Conservation (phyloP, 2,888 invertebrate genomes). For the Belgica antarctica region DNA sequence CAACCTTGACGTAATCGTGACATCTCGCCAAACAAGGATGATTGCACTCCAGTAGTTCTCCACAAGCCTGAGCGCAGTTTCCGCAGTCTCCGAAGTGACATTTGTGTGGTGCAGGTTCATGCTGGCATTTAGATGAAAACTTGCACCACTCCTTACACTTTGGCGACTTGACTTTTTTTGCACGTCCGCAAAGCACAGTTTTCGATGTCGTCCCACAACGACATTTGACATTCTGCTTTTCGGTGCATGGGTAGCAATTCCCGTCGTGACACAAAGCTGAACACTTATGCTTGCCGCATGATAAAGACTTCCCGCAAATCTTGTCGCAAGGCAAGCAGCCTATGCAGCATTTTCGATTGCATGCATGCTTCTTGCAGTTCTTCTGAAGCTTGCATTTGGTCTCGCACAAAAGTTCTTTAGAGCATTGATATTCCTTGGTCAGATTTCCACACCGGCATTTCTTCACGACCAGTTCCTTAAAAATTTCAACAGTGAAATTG, state of each 20-base stretch:
- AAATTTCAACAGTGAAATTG: neutral
- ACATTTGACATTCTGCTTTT: slow-evolving; percentile 61
- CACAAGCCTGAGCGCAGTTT: slow-evolving; percentile 75
- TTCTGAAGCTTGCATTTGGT: slow-evolving; percentile 79
- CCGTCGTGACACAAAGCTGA: slow-evolving; percentile 73
- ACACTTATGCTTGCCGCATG: slow-evolving; percentile 86
- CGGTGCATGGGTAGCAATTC: slow-evolving; percentile 75
- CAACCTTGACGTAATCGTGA: slow-evolving; percentile 70
- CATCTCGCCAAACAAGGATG: slow-evolving; percentile 73
- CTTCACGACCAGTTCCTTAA: slow-evolving; percentile 67
- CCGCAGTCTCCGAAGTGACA: slow-evolving; percentile 86
- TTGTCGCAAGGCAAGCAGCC: slow-evolving; percentile 82
- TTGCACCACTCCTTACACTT: slow-evolving; percentile 68
- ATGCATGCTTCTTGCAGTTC: slow-evolving; percentile 82
- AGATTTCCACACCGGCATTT: slow-evolving; percentile 77
- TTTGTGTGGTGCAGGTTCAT: slow-evolving; percentile 67
- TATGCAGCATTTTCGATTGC: slow-evolving; percentile 87
- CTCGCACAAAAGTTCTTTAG: slow-evolving; percentile 82
- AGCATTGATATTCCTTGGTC: slow-evolving; percentile 79
- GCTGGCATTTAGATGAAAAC: slow-evolving; percentile 81
- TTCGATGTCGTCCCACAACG: slow-evolving; percentile 76
- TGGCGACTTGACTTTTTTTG: slow-evolving; percentile 73
- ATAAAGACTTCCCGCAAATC: slow-evolving; percentile 75
- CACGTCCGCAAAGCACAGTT: slow-evolving; percentile 82
- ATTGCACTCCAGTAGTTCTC: slow-evolving; percentile 60